phyloP scores from a whole-genome alignment of 2,888 invertebrate genomes.

The Polydrusus cervinus region DNA sequence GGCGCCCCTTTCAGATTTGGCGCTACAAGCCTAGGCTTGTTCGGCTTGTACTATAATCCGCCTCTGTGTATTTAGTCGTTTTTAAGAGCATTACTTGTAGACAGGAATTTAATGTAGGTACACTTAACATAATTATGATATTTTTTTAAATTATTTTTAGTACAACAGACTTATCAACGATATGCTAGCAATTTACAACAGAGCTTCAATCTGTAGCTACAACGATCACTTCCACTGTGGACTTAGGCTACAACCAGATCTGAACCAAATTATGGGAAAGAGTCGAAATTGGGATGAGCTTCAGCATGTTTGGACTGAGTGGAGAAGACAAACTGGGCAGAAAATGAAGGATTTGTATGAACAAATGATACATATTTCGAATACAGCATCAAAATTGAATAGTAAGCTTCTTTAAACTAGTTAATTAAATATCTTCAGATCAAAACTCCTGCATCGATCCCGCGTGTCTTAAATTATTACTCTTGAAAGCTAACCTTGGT shows the following conservation, averaged over 20 bases:
- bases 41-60: too few species aligned
- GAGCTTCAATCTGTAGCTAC: conserved; percentile 88
- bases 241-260: conserved; percentile 85
- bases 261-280: conserved; percentile 84
- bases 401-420: conserved; percentile 76
- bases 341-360: conserved; percentile 86
- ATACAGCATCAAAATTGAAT: conserved; percentile 85
- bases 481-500: too few species aligned
- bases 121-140: too few species aligned
- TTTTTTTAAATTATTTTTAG: conserved; percentile 72
- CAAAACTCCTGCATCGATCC: too few species aligned
- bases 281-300: conserved; percentile 92
- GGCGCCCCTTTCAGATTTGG: too few species aligned
- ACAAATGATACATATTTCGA: conserved; percentile 85
- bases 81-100: too few species aligned
- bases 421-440: too few species aligned
- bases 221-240: conserved; percentile 90
- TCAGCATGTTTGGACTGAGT: conserved; percentile 91
- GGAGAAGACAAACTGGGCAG: conserved; percentile 89
- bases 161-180: conserved; percentile 91
- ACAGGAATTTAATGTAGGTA: too few species aligned
- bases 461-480: too few species aligned
- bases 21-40: too few species aligned
- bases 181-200: conserved; percentile 91
- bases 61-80: too few species aligned